phyloP scores from a whole-genome alignment of 2,888 invertebrate species.

The Torymus texanus region DNA sequence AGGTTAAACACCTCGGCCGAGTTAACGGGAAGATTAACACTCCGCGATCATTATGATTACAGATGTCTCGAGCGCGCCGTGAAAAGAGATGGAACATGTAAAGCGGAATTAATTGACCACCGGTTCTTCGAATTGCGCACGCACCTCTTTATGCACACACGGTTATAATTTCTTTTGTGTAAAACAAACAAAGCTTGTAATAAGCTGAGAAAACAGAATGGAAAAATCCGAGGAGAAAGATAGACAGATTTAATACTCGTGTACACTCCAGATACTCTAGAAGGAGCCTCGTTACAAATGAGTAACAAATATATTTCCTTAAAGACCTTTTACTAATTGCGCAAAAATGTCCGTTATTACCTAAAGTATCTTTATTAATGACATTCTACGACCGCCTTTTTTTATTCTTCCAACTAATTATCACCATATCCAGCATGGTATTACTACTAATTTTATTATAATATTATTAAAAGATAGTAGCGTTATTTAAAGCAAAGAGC shows the following conservation, averaged over 20 bases:
- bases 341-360: too few relatives aligned
- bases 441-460: too few relatives aligned
- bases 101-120: slow-evolving; percentile 53
- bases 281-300: too few relatives aligned
- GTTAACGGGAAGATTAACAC: slow-evolving; percentile 75
- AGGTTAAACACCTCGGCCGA: slow-evolving; percentile 75
- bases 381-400: too few relatives aligned
- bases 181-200: slow-evolving; percentile 42
- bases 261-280: not conserved
- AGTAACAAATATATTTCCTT: too few relatives aligned
- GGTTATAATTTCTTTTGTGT: slow-evolving; percentile 37
- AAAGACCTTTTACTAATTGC: too few relatives aligned
- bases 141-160: not conserved
- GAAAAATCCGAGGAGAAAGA: slow-evolving; percentile 4
- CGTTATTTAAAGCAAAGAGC: slow-evolving; percentile 20
- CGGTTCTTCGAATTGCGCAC: slow-evolving; percentile 36
- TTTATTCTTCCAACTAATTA: too few relatives aligned
- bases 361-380: too few relatives aligned
- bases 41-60: slow-evolving; percentile 74
- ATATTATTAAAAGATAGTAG: too few relatives aligned
- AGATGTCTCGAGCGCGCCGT: slow-evolving; percentile 44
- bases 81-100: slow-evolving; percentile 48
- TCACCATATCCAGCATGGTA: too few relatives aligned
- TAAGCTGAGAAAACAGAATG: slow-evolving; percentile 39
- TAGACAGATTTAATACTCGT: slow-evolving; percentile 3